Percentiles rank a stretch among this genome's conserved stretches.
phyloP scores from a whole-genome alignment of 2,888 invertebrate species.

The Saturnia japonica region DNA sequence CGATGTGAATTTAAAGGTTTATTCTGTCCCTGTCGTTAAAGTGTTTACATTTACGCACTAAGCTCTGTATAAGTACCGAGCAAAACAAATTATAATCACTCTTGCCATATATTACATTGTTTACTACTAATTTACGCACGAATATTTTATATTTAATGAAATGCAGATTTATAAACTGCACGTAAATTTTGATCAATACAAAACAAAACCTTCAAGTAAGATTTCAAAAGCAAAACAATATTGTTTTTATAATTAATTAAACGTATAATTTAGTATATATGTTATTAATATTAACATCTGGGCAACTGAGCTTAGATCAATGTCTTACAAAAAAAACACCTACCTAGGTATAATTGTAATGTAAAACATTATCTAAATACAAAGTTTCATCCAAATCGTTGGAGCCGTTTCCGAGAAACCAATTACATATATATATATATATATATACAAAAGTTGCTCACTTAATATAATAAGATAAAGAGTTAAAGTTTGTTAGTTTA shows the following conservation, averaged over 20 bases:
- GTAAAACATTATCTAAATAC: too few species aligned
- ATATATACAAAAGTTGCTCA: too few species aligned
- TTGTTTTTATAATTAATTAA: not conserved
- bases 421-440: too few species aligned
- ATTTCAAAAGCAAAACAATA: not conserved
- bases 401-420: too few species aligned
- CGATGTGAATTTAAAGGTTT: slow-evolving; percentile 21
- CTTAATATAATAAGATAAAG: too few species aligned
- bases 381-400: too few species aligned
- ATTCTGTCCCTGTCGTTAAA: slow-evolving; percentile 25
- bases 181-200: not conserved
- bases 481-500: too few species aligned
- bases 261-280: not conserved
- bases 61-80: slow-evolving; percentile 32
- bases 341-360: too few species aligned
- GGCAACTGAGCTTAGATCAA: too few species aligned
- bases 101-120: not conserved
- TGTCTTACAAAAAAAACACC: too few species aligned
- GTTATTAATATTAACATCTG: too few species aligned
- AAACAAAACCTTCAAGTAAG: not conserved
- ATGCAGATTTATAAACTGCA: not conserved
- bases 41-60: slow-evolving; percentile 38
- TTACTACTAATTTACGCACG: not conserved
- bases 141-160: not conserved
- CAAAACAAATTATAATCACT: not conserved